Evolutionary conservation across 2,888 invertebrate species (phyloP), one percentile per base, ranked within the genome.

Genomic region (Melieria crassipennis): DNA sequence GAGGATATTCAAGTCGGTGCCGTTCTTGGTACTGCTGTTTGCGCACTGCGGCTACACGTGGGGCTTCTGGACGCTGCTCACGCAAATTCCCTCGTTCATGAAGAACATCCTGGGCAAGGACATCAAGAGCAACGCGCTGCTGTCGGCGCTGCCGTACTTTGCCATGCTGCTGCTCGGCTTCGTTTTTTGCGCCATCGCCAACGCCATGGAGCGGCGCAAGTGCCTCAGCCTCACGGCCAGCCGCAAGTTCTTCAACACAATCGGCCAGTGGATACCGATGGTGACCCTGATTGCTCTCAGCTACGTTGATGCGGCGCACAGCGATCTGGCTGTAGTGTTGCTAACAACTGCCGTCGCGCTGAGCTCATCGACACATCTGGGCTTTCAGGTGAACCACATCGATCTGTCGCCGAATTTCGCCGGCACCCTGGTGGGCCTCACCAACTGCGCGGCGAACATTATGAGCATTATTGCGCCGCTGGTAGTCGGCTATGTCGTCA

Each of bases 361-460:
- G 3, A 94, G 94, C 78, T 91, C 93, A 0, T 91, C 92, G 1
- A 90, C 91, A 67, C 93, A 92, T 78, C 91, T 92, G 58, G 94
- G 94, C 3, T 93, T 91, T 82, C 90, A 93, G 91, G 89, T 89
- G 91, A 95, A 94, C 76, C 94, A 94, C 80, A 93, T 96, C 75
- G 95, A 96, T 87, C 87, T 96, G 67, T 92, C 95, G 6, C 94
- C 95, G 1, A 94, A 93, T 83, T 94, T 92, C 83, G 93, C 95
- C 3, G 95, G 95, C 46, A 91, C 92, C 0, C 86, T 95, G 77
- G 94, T 95, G 94, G 95, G 86, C 7, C 91, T 95, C 78, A 94
- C 94, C 1, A 95, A 95, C 82, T 92, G 92, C 7, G 87, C 90
- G 9, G 92, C 93, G 0, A 94, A 93, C 79, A 87, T 94, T 7